These are phyloP conservation scores for Vulpes ferrilata DNA, from an alignment of 2,113 vertebrate genomes.

Conservation along the genomic window DNA sequence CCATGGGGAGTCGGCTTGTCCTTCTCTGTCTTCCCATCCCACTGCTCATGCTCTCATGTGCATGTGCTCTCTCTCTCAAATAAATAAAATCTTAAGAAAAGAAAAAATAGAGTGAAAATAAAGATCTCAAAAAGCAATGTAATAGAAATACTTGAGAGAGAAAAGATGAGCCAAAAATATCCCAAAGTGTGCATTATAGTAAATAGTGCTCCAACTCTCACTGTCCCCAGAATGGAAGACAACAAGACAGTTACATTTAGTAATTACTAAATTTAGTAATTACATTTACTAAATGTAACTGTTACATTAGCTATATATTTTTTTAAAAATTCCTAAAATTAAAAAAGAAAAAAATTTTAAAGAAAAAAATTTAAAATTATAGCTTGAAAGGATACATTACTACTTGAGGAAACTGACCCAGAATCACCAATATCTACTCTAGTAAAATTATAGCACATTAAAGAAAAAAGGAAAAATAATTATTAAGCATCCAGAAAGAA, in stretches of 20 bases:
- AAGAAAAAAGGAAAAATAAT: neutral
- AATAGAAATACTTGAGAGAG: neutral
- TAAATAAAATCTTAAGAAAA: neutral
- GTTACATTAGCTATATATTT: neutral
- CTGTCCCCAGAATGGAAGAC: neutral
- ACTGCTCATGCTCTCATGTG: neutral
- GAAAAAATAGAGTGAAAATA: neutral
- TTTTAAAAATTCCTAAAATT: neutral
- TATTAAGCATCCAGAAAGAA: neutral
- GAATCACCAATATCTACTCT: neutral
- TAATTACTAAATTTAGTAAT: neutral
- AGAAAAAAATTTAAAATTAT: neutral
- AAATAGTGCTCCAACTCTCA: neutral
- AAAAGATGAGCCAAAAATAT: neutral
- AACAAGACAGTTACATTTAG: neutral
- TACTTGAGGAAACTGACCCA: neutral
- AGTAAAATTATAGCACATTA: neutral
- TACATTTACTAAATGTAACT: neutral
- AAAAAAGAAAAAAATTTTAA: neutral
- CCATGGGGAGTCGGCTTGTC: neutral
- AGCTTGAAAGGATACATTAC: neutral
- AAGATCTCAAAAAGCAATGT: neutral
- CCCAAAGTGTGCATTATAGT: neutral
- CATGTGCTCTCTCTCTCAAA: neutral
- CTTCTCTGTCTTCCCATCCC: neutral